phyloP scores from a whole-genome alignment of 1,140 invertebrate species.

The Dreissena rostriformis region DNA sequence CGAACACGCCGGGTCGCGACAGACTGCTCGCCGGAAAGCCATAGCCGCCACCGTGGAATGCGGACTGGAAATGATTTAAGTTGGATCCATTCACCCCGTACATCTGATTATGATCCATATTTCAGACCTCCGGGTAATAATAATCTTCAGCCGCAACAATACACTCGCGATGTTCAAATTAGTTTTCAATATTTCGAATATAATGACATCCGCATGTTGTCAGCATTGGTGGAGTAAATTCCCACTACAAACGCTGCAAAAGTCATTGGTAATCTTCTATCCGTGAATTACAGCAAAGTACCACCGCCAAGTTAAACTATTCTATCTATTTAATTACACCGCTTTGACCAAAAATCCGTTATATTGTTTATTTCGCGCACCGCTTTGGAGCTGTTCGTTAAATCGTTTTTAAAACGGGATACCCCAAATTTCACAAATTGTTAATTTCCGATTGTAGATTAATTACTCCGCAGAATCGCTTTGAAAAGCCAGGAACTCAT shows the following conservation, averaged over 20 bases:
- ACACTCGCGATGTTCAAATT: constrained; percentile 42
- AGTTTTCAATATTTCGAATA: background rate
- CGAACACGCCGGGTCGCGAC: constrained; percentile 17
- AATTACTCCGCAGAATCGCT: constrained; percentile 27
- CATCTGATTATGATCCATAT: constrained; percentile 43
- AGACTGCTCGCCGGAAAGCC: constrained; percentile 3
- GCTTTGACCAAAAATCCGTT: constrained; percentile 24
- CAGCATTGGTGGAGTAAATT: too few species aligned
- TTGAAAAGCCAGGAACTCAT: constrained; percentile 38
- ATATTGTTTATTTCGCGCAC: background rate
- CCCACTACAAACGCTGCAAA: constrained; percentile 7
- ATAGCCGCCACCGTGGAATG: constrained; percentile 28
- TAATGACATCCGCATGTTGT: too few species aligned
- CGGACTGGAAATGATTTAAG: constrained; percentile 35
- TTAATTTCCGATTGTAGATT: constrained; percentile 37
- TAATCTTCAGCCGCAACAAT: background rate
- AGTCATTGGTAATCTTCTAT: background rate
- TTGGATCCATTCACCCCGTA: constrained; percentile 36
- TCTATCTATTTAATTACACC: constrained; percentile 28
- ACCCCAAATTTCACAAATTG: constrained; percentile 43
- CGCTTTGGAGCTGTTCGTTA: background rate
- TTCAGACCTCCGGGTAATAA: constrained; percentile 5
- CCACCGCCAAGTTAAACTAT: constrained; percentile 10
- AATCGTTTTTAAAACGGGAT: constrained; percentile 38
- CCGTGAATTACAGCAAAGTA: constrained; percentile 8